Percentiles rank a stretch among this genome's conserved stretches.
Evolutionary conservation across 2,113 vertebrate species (phyloP).

Genomic region (Pelecanus crispus): DNA sequence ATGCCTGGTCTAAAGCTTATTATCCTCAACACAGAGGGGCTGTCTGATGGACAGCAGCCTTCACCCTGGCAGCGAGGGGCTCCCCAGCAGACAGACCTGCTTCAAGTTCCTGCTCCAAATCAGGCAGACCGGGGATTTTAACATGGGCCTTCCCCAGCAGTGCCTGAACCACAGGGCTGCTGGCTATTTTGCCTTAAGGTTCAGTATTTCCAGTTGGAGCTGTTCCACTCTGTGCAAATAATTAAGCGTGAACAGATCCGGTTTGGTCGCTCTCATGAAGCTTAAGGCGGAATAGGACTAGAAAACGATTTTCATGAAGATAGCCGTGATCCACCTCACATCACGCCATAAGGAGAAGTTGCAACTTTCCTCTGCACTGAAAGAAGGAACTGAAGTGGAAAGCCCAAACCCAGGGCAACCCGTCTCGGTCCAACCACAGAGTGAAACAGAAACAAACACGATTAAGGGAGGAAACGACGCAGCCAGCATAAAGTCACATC

Average conservation of each 20-base stretch:
- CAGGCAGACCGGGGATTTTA: not conserved
- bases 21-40: not conserved
- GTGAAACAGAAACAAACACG: not conserved
- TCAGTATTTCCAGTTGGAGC: not conserved
- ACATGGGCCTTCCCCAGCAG: not conserved
- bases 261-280: not conserved
- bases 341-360: not conserved
- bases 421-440: not conserved
- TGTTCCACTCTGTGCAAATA: not conserved
- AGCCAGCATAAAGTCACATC: not conserved
- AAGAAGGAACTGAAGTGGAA: conserved; percentile 21
- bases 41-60: not conserved
- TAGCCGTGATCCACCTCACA: not conserved
- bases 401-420: not conserved
- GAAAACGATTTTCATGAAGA: not conserved
- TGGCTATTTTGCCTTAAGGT: not conserved
- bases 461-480: not conserved
- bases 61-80: not conserved
- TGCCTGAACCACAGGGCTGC: not conserved
- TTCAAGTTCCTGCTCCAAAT: not conserved
- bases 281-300: not conserved
- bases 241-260: not conserved
- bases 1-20: not conserved
- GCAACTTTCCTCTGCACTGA: not conserved
- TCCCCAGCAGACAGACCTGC: not conserved